These are phyloP conservation scores for Carpatolechia fugitivella DNA, from an alignment of 2,888 invertebrate species.

Conservation along the genomic window DNA sequence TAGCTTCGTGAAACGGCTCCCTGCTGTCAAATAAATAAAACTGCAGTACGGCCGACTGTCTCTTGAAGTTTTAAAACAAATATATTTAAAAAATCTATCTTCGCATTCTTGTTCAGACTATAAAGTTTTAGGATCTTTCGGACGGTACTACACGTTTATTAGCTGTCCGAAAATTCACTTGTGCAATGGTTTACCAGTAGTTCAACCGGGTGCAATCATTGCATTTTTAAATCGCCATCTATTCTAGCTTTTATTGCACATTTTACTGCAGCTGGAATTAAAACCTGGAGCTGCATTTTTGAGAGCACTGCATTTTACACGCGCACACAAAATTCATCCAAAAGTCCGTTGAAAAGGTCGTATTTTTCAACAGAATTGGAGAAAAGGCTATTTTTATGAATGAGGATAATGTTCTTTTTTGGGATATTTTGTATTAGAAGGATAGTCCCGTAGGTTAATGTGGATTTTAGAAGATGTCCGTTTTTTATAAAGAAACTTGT, in stretches of 20 bases:
- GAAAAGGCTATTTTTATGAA: slow-evolving; percentile 4
- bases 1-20: too few relatives aligned
- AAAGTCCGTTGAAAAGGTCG: neutral
- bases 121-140: too few relatives aligned
- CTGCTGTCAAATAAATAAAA: too few relatives aligned
- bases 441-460: too few relatives aligned
- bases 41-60: too few relatives aligned
- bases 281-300: slow-evolving; percentile 26
- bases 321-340: neutral
- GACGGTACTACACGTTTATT: too few relatives aligned
- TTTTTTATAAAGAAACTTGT: neutral
- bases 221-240: slow-evolving; percentile 39
- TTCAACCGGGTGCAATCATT: slow-evolving; percentile 27
- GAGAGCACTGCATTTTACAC: slow-evolving; percentile 10
- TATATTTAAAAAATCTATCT: too few relatives aligned
- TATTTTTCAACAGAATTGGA: neutral
- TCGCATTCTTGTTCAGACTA: too few relatives aligned
- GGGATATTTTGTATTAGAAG: neutral
- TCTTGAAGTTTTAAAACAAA: too few relatives aligned
- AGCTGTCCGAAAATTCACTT: too few relatives aligned
- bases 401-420: neutral
- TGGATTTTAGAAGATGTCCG: neutral
- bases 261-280: slow-evolving; percentile 42
- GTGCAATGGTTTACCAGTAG: neutral
- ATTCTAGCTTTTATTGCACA: slow-evolving; percentile 40